These are phyloP conservation scores for Portunus trituberculatus DNA, from an alignment of 1,140 invertebrate genomes.

Conservation along the genomic window DNA sequence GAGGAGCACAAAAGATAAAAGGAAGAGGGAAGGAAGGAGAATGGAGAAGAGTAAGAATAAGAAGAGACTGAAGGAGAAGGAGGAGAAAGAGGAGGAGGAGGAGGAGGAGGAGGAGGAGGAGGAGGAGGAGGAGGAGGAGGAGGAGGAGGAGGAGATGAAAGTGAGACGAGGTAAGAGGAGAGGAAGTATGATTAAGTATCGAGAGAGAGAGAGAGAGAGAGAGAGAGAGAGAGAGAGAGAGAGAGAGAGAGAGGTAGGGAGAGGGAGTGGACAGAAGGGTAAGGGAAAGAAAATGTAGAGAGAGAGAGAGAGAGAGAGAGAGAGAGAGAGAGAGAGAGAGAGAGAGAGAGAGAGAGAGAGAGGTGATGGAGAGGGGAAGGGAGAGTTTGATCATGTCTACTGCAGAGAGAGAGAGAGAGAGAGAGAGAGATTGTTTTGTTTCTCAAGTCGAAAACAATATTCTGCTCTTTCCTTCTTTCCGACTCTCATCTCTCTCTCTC, in stretches of 20 bases:
- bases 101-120: neutral
- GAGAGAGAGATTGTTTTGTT: too few species aligned
- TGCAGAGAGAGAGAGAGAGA: too few species aligned
- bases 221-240: too few species aligned
- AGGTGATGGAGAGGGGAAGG: too few species aligned
- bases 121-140: neutral
- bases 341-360: too few species aligned
- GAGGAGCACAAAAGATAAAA: neutral
- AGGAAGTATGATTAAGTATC: neutral
- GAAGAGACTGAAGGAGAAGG: neutral
- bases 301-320: too few species aligned
- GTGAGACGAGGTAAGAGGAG: neutral
- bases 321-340: too few species aligned
- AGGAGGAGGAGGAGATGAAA: neutral
- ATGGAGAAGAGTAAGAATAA: neutral
- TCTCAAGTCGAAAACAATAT: neutral
- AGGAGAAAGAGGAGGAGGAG: neutral
- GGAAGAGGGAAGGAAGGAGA: neutral
- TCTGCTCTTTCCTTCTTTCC: neutral
- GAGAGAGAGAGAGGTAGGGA: neutral
- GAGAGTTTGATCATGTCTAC: too few species aligned
- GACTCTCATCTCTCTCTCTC: too few species aligned
- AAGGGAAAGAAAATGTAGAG: neutral
- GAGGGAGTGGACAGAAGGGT: neutral
- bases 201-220: neutral